Base-by-base conservation (phyloP, 2,113 vertebrate species). In the Nasalis larvatus region DNA sequence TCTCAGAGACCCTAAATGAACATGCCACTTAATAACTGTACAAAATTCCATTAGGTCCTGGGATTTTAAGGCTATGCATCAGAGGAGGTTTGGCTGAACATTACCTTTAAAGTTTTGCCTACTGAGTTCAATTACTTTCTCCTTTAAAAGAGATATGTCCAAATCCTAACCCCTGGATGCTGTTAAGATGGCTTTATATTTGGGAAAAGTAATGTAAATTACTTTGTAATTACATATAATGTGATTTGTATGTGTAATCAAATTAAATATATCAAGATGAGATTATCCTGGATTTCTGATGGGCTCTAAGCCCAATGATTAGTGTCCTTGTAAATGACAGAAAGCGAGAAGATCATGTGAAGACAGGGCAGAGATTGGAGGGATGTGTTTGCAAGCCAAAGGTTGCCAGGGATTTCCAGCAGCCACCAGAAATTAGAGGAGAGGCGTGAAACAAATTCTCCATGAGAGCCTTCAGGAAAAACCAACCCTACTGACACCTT, bases 331-430 rank as follows among this genome's bases (percentile, higher is more conserved):
- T 25, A 10, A 63, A 73, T 49, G 16, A n/a, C 3, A 49, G 25
- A 69, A 18, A 1, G 8, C 16, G 21, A 96, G 32, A 77, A 49
- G 30, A 8, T 18, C 37, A 1, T 63, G 8, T 49, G 32, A 40
- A 20, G 11, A 32, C 25, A 63, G 27, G 11, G 9, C 27, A 77
- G 60, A 45, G 1, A 42, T 42, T 30, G 14, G 10, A 69, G 8
- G 42, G 40, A 20, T 60, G 1, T 2, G 7, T 35, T 17, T 0
- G 60, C 1, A 76, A 81, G 11, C 1, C 17, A 35, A 37, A 6
- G 0, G 17, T 14, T 73, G 16, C 2, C 49, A 27, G 18, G 8
- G 23, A 63, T 49, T 88, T 93, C 32, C 0, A 37, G 8, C 16
- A 76, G 40, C n/a, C 27, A 21, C n/a, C 20, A 84, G 25, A 47